Evolutionary conservation across 2,888 invertebrate genomes (phyloP), one percentile per base, ranked within the genome.

Genomic region (Anorthoa munda): DNA sequence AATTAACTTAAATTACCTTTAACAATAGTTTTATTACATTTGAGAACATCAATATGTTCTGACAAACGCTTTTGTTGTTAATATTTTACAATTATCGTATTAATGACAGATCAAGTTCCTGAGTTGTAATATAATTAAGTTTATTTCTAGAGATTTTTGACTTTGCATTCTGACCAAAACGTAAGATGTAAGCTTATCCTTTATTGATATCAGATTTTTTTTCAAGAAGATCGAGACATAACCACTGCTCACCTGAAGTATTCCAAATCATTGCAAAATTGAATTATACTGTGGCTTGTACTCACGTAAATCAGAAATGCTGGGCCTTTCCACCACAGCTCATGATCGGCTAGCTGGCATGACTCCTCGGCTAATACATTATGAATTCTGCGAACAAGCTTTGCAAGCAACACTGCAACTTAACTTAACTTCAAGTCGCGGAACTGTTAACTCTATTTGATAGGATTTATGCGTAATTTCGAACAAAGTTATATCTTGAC

Each of bases 381-480:
- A 7, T 63, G 50, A 7, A 65, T 15, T 26, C 39, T 51, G 18
- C 5, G 21, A 1, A 39, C 21, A 39, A 65, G 31, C 39, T n/a
- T 53, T 51, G 65, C 39, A 45, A 53, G 65, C 53, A 65, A 17
- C 39, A 65, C 53, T 21, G 39, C 65, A 55, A n/a, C n/a, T n/a
- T n/a, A n/a, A n/a, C n/a, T 65, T 65, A 13, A 55, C 39, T 5
- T 65, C 65, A 0, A 65, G 65, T 4, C 53, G 21, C 21, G 53
- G 53, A 53, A 21, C 53, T 53, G 53, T 13, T 21, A 53, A 55
- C 21, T 55, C 53, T 21, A 13, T 13, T 21, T 21, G n/a, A 65
- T n/a, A 3, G 65, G 45, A 55, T 66, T 55, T 21, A 66, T 17
- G 4, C 65, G n/a, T 15, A 45, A 66, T 39, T 66, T 66, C 11